These are phyloP conservation scores for Plectrocnemia conspersa DNA, from an alignment of 1,140 invertebrate species.

Conservation along the genomic window DNA sequence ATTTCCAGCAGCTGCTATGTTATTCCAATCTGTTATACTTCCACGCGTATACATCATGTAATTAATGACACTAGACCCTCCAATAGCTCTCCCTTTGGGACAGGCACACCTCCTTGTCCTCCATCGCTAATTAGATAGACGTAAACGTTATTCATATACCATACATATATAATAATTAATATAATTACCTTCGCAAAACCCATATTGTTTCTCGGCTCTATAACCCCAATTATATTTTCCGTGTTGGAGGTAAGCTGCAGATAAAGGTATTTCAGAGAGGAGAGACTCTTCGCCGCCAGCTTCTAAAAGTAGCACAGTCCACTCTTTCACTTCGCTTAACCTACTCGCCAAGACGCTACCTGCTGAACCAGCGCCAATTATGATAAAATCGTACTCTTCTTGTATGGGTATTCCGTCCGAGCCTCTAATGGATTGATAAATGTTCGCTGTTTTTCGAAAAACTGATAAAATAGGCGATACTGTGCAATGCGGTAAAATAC, in stretches of 20 bases:
- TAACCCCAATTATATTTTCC: constrained; percentile 68
- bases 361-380: constrained; percentile 74
- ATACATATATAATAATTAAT: no score
- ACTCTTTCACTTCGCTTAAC: constrained; percentile 58
- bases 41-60: constrained; percentile 85
- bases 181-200: no score
- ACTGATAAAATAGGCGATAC: no score
- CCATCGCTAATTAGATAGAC: no score
- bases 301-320: constrained; percentile 62
- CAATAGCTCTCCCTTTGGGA: constrained; percentile 60
- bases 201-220: constrained; percentile 59
- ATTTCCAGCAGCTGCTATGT: constrained; percentile 65
- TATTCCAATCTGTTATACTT: constrained; percentile 67
- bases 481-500: no score
- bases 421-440: no score
- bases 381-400: constrained; percentile 78
- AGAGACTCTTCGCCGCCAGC: constrained; percentile 62
- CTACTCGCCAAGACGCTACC: constrained; percentile 54
- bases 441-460: no score
- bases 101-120: constrained; percentile 48
- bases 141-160: no score
- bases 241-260: constrained; percentile 57
- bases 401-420: no score
- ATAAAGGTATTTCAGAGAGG: constrained; percentile 60
- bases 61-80: constrained; percentile 76